A percentile compares a stretch with the other conserved stretches of the same genome.
phyloP scores from a whole-genome alignment of 1,140 invertebrate genomes.

The Magallana ariakensis region DNA sequence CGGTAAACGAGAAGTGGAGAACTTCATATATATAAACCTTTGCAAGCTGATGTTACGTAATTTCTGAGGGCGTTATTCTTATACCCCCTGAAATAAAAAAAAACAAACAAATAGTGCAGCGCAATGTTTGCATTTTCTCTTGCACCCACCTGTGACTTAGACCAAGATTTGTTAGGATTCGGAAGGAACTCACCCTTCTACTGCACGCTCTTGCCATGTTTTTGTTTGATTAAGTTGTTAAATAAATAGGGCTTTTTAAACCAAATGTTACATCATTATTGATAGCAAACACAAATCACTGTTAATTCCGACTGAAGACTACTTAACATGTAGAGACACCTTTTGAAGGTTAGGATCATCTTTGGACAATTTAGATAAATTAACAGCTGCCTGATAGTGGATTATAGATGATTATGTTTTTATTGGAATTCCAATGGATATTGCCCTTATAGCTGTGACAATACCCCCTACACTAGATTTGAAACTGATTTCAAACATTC shows the following conservation, averaged over 20 bases:
- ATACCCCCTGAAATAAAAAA: too few species aligned
- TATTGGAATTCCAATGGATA: not conserved
- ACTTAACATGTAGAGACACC: not conserved
- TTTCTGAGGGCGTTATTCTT: too few species aligned
- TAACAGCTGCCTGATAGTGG: not conserved
- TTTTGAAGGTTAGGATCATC: not conserved
- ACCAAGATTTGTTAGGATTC: not conserved
- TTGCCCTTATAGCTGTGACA: not conserved
- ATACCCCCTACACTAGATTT: not conserved
- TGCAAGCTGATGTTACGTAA: too few species aligned
- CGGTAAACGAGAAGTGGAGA: too few species aligned
- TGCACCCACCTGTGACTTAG: not conserved
- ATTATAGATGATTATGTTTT: not conserved
- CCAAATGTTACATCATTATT: conserved; percentile 18
- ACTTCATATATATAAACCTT: too few species aligned
- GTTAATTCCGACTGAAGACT: not conserved
- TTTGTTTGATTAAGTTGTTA: conserved; percentile 7
- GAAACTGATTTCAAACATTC: not conserved
- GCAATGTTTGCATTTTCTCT: conserved; percentile 11
- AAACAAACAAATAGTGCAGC: too few species aligned
- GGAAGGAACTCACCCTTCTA: not conserved
- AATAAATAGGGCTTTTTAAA: not conserved
- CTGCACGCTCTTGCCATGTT: not conserved
- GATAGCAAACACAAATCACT: not conserved
- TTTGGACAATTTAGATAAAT: not conserved